Base-by-base conservation (phyloP, 2,888 invertebrate genomes). In the Harmothoe impar region DNA sequence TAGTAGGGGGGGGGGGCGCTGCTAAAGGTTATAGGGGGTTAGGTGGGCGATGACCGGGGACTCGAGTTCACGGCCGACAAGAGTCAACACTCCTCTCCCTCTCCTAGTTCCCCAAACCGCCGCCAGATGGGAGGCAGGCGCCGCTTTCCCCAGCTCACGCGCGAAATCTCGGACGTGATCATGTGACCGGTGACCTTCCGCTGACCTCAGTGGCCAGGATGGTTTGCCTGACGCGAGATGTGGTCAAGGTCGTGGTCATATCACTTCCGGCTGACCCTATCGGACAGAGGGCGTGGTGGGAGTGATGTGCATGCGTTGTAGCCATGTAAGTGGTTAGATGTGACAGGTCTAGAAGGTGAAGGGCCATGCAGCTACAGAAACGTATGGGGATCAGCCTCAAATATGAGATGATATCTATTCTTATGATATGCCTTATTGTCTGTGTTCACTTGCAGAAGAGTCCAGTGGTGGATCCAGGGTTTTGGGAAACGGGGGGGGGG, bases 41-140 rank as follows among this genome's bases (percentile, higher is more conserved):
- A 72, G 72, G 31, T 29, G 25, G 72, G 72, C 31, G 72, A 25
- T 72, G 72, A 72, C 72, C 72, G 72, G 72, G 31, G 72, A 15
- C 72, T 25, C 29, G 72, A 72, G 72, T 72, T 72, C 72, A 72
- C 17, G 72, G 29, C 72, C 72, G 72, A 23, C 25, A 1, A 29
- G 31, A 72, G 72, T 72, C 72, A 72, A 72, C 72, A 72, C 72
- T 72, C 5, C 7, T 72, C 72, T 15, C 72, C 72, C 29, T 72
- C n/a, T 29, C 15, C 5, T 72, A 12, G 29, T 72, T 72, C 29
- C 72, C 29, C 1, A 72, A 29, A 72, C 72, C 29, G 72, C 72
- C 72, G 72, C 72, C 72, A 72, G 72, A 72, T 72, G n/a, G 72
- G n/a, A 62, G n/a, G 62, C 72, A 72, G 72, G 29, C 72, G 72